Evolutionary conservation across 2,113 vertebrate species (phyloP).

Genomic region (Climacteris rufus): DNA sequence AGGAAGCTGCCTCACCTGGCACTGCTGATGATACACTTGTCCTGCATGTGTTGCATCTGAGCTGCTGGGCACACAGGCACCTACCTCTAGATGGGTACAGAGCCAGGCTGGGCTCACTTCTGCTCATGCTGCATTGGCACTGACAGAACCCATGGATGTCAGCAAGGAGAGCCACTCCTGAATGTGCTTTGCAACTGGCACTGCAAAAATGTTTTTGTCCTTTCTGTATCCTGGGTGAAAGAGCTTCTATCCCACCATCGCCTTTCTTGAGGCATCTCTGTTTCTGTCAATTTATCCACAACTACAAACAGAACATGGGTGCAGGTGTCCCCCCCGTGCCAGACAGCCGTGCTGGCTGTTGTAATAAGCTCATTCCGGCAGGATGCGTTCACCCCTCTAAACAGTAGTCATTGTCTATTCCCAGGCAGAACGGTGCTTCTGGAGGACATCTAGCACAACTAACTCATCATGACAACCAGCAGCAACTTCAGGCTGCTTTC

Average conservation of each 20-base stretch:
- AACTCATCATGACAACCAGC: constrained; percentile 51
- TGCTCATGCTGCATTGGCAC: accelerated
- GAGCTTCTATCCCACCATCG: not conserved
- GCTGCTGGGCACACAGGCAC: not conserved
- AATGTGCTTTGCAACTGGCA: not conserved
- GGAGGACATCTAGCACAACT: constrained; percentile 49
- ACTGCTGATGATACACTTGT: not conserved
- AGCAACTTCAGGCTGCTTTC: constrained; percentile 52
- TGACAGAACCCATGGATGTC: not conserved
- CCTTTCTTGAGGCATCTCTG: not conserved
- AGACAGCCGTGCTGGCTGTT: not conserved
- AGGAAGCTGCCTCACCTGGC: not conserved
- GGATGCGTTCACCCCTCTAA: not conserved
- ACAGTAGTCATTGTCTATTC: constrained; percentile 3
- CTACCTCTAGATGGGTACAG: not conserved
- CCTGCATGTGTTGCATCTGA: not conserved
- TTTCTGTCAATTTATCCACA: not conserved
- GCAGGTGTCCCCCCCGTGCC: not conserved
- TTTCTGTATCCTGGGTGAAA: not conserved
- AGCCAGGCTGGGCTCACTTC: not conserved
- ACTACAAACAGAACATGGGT: not conserved
- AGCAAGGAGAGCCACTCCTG: not conserved
- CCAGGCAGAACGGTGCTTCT: not conserved
- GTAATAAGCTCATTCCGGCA: not conserved
- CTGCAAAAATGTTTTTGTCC: not conserved